phyloP scores from a whole-genome alignment of 2,113 vertebrate genomes.

The Hyperopisus bebe region DNA sequence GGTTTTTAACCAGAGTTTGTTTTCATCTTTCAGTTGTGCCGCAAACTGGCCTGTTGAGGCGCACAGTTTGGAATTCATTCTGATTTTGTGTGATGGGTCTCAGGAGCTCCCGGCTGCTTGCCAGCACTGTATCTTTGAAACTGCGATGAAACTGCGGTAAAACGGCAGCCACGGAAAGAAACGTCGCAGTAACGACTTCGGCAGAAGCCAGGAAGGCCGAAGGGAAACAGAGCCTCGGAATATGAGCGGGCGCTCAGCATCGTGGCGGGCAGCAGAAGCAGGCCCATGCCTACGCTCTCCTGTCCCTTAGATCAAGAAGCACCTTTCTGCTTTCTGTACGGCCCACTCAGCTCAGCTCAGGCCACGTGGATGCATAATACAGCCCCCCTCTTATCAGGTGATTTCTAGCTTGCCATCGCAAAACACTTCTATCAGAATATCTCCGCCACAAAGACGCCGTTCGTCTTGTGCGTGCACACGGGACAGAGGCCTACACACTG shows the following conservation, averaged over 20 bases:
- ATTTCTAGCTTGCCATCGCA: background rate
- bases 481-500: background rate
- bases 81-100: background rate
- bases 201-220: background rate
- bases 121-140: background rate
- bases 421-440: background rate
- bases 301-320: background rate
- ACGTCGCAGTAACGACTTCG: background rate
- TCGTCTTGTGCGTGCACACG: background rate
- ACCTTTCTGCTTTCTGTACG: background rate
- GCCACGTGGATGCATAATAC: background rate
- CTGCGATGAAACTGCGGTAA: background rate
- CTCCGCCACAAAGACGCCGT: background rate
- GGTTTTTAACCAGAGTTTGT: background rate
- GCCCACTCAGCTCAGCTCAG: background rate
- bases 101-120: background rate
- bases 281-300: background rate
- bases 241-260: background rate
- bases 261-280: background rate
- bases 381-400: background rate
- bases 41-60: background rate
- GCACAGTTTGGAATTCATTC: background rate
- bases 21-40: background rate
- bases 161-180: no score
- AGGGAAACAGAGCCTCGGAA: background rate